phyloP scores from a whole-genome alignment of 2,888 invertebrate genomes.

The Erebia ligea region DNA sequence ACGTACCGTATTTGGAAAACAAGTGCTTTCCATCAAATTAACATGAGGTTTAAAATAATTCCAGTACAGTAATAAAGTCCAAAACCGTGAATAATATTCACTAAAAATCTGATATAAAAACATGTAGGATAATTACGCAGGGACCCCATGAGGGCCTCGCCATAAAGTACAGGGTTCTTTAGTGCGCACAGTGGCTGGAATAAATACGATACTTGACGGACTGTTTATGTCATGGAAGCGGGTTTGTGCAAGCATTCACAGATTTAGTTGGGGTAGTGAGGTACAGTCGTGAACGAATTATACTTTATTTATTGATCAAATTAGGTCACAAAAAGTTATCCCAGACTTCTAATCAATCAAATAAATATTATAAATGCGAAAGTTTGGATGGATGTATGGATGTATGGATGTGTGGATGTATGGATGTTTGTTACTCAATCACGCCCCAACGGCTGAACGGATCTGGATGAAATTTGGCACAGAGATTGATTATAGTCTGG shows the following conservation, averaged over 20 bases:
- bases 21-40: constrained; percentile 29
- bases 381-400: too few species aligned
- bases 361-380: too few species aligned
- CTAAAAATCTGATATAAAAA: constrained; percentile 80
- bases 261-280: constrained; percentile 78
- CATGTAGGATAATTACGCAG: constrained; percentile 81
- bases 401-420: too few species aligned
- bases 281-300: constrained; percentile 57
- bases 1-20: background rate
- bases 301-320: background rate
- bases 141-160: constrained; percentile 67
- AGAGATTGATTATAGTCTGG: too few species aligned
- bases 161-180: constrained; percentile 63
- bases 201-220: constrained; percentile 72
- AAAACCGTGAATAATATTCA: constrained; percentile 77
- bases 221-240: constrained; percentile 82
- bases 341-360: too few species aligned
- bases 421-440: too few species aligned
- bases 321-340: background rate
- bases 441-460: too few species aligned
- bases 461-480: too few species aligned
- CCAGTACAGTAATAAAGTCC: constrained; percentile 54
- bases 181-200: constrained; percentile 48
- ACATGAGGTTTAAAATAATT: constrained; percentile 46
- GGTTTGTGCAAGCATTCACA: constrained; percentile 84